These are phyloP conservation scores for Megamerina dolium DNA, from an alignment of 2,888 invertebrate species.

Conservation along the genomic window DNA sequence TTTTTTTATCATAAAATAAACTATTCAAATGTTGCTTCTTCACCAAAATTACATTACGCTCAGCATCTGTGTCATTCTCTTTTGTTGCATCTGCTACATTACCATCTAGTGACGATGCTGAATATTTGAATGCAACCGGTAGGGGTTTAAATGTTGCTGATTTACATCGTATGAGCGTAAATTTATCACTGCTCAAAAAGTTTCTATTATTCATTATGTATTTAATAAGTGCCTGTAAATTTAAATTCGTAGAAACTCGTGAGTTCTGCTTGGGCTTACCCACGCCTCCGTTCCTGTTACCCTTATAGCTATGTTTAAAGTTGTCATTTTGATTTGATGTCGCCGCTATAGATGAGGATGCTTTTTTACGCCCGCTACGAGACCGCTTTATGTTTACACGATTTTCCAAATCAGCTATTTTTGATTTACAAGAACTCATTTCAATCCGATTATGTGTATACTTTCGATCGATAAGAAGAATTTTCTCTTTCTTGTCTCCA, in stretches of 20 bases:
- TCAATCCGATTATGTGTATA: constrained; percentile 43
- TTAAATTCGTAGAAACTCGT: constrained; percentile 33
- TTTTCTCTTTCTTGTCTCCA: constrained; percentile 38
- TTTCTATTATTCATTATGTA: constrained; percentile 39
- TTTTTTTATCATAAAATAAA: constrained; percentile 27
- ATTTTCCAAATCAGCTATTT: constrained; percentile 34
- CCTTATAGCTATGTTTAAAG: constrained; percentile 4
- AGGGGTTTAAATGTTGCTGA: constrained; percentile 31
- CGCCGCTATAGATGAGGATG: constrained; percentile 25
- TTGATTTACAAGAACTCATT: constrained; percentile 43
- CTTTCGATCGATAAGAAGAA: constrained; percentile 41
- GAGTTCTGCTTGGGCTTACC: constrained; percentile 20
- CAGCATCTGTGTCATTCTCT: constrained; percentile 28
- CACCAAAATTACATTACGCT: constrained; percentile 34
- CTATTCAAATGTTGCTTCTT: constrained; percentile 31
- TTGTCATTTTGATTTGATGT: constrained; percentile 10
- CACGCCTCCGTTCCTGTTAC: constrained; percentile 12
- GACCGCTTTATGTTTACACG: constrained; percentile 31
- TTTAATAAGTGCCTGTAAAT: constrained; percentile 41
- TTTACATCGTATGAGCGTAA: constrained; percentile 38
- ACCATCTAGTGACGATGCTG: constrained; percentile 21
- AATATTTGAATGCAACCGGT: constrained; percentile 32
- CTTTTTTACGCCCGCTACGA: constrained; percentile 33
- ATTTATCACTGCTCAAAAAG: constrained; percentile 37
- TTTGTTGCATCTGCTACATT: constrained; percentile 26